Percentiles rank a stretch among this genome's conserved stretches.
These are phyloP conservation scores for Eristalis pertinax DNA, from an alignment of 2,888 invertebrate genomes.

Conservation along the genomic window DNA sequence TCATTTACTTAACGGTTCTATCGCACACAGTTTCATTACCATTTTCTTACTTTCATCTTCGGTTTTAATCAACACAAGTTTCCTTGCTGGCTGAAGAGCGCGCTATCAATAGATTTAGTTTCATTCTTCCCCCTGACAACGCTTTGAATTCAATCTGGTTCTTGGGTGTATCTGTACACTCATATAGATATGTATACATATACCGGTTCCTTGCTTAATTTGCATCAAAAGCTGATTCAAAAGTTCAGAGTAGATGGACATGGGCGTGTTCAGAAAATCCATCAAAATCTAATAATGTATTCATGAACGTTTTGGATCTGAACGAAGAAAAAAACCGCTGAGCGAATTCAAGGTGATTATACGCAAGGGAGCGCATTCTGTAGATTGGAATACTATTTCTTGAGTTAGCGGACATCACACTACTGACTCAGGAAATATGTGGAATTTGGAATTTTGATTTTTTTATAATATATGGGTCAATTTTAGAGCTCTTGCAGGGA, in stretches of 20 bases:
- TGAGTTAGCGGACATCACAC: neutral
- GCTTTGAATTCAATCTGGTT: neutral
- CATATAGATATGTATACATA: neutral
- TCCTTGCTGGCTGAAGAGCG: neutral
- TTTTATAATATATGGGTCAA: neutral
- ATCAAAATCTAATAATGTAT: neutral
- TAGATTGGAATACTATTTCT: neutral
- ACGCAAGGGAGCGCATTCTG: neutral
- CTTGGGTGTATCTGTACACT: no score
- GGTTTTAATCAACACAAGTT: neutral
- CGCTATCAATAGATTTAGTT: neutral
- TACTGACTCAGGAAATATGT: neutral
- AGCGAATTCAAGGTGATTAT: neutral
- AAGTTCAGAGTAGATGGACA: neutral
- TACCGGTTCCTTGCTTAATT: neutral
- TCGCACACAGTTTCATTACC: neutral
- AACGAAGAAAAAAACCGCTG: neutral
- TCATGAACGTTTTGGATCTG: neutral
- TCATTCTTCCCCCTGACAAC: neutral
- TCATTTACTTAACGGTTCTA: neutral
- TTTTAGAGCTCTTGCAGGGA: neutral
- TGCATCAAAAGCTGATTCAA: neutral
- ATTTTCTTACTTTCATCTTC: neutral
- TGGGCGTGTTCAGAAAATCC: neutral
- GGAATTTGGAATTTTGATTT: neutral